Conservation (phyloP, 2,797 vertebrate genomes). For the Protosalanx chinensis region DNA sequence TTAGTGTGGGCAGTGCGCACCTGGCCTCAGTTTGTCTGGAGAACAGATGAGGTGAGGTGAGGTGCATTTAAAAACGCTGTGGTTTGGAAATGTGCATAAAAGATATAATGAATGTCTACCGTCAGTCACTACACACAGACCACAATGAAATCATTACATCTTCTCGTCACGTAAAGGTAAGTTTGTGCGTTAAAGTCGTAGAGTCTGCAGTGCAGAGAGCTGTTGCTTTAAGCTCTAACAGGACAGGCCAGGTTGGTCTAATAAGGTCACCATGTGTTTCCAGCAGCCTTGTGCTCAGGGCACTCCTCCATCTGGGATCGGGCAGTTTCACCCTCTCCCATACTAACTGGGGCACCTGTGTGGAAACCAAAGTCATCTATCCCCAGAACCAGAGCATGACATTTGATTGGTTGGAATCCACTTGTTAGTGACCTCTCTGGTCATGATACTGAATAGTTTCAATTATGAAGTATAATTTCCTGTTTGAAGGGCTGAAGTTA, state of each 20-base stretch:
- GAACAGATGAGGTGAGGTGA: too few relatives aligned
- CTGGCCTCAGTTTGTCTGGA: too few relatives aligned
- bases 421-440: background rate
- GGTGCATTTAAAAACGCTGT: too few relatives aligned
- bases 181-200: background rate
- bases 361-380: slow-evolving; percentile 8
- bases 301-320: slow-evolving; percentile 16
- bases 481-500: too few relatives aligned
- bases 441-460: background rate
- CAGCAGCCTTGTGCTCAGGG: slow-evolving; percentile 16
- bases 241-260: slow-evolving; percentile 1
- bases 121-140: too few relatives aligned
- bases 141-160: background rate
- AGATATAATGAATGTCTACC: too few relatives aligned
- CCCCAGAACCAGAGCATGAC: background rate
- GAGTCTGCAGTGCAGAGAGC: background rate
- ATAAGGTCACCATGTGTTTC: slow-evolving; percentile 27
- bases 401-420: background rate
- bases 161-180: background rate
- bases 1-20: too few relatives aligned
- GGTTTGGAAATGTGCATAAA: too few relatives aligned
- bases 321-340: slow-evolving; percentile 5
- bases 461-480: too few relatives aligned
- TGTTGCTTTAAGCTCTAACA: slow-evolving; percentile 1
- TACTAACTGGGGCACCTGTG: slow-evolving; percentile 17